A percentile compares a stretch with the other conserved stretches of the same genome.
These are phyloP conservation scores for Ophioninae sp. DNA, from an alignment of 2,888 invertebrate genomes.

Conservation along the genomic window DNA sequence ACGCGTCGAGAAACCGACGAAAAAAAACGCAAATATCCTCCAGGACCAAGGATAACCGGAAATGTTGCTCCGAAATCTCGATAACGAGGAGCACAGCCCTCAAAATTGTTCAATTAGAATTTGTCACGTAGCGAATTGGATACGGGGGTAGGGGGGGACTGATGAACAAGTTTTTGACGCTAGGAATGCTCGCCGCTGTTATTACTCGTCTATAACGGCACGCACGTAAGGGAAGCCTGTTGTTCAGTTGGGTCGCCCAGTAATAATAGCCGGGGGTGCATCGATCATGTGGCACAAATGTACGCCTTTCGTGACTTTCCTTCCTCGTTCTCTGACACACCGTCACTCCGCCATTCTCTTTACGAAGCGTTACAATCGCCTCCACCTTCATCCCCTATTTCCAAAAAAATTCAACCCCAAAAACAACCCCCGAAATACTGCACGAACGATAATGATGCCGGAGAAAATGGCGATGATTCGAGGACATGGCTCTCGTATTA, in stretches of 20 bases:
- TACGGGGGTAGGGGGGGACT: background rate
- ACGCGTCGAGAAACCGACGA: too few species aligned
- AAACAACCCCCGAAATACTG: conserved; percentile 4
- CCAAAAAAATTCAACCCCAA: conserved; percentile 15
- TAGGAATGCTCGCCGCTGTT: conserved; percentile 26
- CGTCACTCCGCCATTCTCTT: background rate
- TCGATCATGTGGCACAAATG: conserved; percentile 72
- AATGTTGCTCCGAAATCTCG: conserved; percentile 9
- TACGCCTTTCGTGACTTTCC: conserved; percentile 54
- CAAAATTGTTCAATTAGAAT: conserved; percentile 79
- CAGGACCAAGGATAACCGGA: background rate
- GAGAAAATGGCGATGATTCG: background rate
- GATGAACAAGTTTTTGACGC: conserved; percentile 42
- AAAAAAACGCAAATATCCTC: background rate
- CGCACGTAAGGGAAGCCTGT: conserved; percentile 61
- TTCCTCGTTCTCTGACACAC: conserved; percentile 11
- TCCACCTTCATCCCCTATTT: background rate
- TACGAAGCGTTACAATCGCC: background rate
- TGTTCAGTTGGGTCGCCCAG: conserved; percentile 70
- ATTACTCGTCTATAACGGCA: conserved; percentile 36
- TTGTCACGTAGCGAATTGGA: conserved; percentile 75
- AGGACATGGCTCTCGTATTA: background rate
- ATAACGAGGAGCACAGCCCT: conserved; percentile 49
- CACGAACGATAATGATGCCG: conserved; percentile 12
- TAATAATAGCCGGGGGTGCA: conserved; percentile 77